phyloP scores from a whole-genome alignment of 2,888 invertebrate species.

The Synanthedon vespiformis region DNA sequence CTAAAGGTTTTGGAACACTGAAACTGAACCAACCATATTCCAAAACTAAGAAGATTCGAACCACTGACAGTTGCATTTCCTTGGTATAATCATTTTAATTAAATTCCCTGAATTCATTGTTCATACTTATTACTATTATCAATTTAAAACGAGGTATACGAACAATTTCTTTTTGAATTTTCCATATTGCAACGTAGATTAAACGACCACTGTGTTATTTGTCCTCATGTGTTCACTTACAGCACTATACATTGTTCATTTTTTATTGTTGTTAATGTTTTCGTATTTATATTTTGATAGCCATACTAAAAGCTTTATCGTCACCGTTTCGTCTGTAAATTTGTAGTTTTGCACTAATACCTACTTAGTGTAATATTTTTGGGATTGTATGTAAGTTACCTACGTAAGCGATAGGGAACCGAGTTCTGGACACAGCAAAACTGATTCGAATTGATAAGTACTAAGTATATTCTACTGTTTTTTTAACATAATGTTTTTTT shows the following conservation, averaged over 20 bases:
- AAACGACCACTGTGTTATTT: not conserved
- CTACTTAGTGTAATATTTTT: not conserved
- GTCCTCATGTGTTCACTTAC: not conserved
- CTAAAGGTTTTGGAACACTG: no score
- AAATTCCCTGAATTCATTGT: no score
- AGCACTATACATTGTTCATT: not conserved
- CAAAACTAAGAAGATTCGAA: no score
- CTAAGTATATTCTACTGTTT: slow-evolving; percentile 3
- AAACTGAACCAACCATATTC: no score
- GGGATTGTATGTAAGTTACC: slow-evolving; percentile 1
- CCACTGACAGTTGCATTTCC: no score
- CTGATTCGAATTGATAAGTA: slow-evolving; percentile 4
- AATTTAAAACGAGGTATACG: no score
- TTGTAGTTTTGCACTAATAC: slow-evolving; percentile 1
- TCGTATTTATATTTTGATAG: not conserved
- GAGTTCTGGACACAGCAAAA: slow-evolving; percentile 44
- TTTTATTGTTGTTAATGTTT: not conserved
- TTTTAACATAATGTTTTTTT: no score
- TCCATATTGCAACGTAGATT: no score
- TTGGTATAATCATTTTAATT: no score
- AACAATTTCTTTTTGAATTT: no score
- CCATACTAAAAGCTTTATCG: not conserved
- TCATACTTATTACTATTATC: no score
- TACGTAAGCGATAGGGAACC: slow-evolving; percentile 15
- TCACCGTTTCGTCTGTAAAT: not conserved